Evolutionary conservation across 2,113 vertebrate species (phyloP).

Genomic region (Corvus cornix): DNA sequence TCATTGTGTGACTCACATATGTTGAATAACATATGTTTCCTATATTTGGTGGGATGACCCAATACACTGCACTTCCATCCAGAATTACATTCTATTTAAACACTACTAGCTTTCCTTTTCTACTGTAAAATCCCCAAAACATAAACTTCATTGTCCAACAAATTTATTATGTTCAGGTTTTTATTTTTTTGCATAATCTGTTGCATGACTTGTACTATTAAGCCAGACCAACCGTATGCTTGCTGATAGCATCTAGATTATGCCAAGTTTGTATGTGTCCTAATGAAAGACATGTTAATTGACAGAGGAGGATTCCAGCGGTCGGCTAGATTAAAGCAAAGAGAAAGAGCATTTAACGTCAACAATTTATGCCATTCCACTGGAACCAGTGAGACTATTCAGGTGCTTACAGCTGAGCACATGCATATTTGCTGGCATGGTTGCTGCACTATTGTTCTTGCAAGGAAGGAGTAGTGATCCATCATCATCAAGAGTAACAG

Average conservation of each 20-base stretch:
- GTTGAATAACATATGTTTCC: slow-evolving; percentile 25
- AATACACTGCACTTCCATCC: not conserved
- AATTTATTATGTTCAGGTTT: not conserved
- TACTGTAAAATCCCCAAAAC: not conserved
- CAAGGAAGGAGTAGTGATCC: not conserved
- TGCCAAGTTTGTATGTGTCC: not conserved
- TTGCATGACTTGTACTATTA: not conserved
- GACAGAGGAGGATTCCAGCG: not conserved
- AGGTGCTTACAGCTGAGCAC: not conserved
- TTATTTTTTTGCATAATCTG: not conserved
- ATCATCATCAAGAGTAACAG: not conserved
- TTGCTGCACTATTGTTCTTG: not conserved
- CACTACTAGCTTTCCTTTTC: not conserved
- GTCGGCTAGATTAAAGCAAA: not conserved
- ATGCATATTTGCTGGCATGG: not conserved
- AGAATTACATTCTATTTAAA: not conserved
- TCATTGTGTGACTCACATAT: slow-evolving; percentile 32
- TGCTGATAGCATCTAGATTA: not conserved
- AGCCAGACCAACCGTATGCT: not conserved
- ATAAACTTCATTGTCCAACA: not conserved
- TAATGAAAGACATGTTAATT: not conserved
- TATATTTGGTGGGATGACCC: slow-evolving; percentile 31
- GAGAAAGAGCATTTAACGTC: not conserved
- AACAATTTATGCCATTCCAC: not conserved
- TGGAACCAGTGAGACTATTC: not conserved